These are phyloP conservation scores for Zaprionus inermis DNA, from an alignment of 1,140 invertebrate species.

Conservation along the genomic window DNA sequence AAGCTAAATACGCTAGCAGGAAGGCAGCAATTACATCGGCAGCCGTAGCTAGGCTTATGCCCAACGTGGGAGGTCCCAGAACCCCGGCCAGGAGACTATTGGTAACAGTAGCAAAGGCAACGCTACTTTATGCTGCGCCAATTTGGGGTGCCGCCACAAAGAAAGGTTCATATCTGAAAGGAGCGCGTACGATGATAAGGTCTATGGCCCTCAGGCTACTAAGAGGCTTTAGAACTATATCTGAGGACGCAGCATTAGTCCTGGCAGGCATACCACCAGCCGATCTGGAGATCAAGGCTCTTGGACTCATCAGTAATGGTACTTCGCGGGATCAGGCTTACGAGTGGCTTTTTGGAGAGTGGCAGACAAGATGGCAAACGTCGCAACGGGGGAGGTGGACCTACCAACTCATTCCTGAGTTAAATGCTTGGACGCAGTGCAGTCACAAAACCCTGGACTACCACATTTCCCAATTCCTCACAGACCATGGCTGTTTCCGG, in stretches of 20 bases:
- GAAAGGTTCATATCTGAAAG: neutral
- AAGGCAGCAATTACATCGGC: neutral
- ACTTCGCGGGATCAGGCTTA: no score
- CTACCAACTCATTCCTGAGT: neutral
- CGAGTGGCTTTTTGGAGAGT: no score
- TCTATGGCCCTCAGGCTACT: neutral
- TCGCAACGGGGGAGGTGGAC: neutral
- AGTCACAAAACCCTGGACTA: neutral
- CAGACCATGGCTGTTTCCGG: neutral
- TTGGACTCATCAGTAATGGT: neutral
- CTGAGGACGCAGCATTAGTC: neutral
- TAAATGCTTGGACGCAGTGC: neutral
- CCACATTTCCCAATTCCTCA: neutral
- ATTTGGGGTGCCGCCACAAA: neutral
- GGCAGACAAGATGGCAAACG: neutral
- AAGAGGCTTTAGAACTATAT: neutral
- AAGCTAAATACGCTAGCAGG: neutral
- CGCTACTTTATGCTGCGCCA: conserved; percentile 6
- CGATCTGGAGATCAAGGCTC: neutral
- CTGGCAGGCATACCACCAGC: neutral
- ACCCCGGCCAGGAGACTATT: neutral
- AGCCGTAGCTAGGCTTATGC: neutral
- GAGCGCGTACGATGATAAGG: neutral
- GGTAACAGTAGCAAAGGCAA: neutral
- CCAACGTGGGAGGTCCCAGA: neutral